Base-by-base conservation (phyloP, 2,888 invertebrate species). In the Lapara coniferarum region DNA sequence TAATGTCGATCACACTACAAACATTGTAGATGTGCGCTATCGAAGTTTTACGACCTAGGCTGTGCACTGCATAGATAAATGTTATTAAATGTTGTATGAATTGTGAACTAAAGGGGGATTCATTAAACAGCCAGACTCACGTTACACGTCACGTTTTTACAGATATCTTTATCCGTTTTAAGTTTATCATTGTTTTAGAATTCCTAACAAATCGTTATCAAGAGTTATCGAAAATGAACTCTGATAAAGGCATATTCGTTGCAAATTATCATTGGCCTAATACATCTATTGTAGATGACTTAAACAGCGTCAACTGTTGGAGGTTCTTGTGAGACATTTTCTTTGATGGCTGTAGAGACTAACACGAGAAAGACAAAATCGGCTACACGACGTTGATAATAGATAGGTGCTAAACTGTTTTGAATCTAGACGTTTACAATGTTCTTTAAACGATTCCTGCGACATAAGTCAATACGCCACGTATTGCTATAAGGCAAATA, bases 1-100 rank as follows among this genome's bases (percentile, higher is more conserved):
- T 75, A 71, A 76, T 80, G 85, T 82, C 81, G 80, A 82, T 80
- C 82, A 76, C 72, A 72, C 71, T 75, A 74, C 74, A 75, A 78
- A 76, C 53, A 63, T 55, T 63, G 19, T 67, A 49, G 49, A 66
- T n/a, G 56, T 49, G 19, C 53, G 49, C 55, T 49, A 63, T 30
- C 59, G 59, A 63, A 19, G 63, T 63, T 37, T 51, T 52, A 52
- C 52, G 37, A 66, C 55, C 30, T 46, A 46, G 16, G 13, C 16
- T 19, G 19, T 19, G 63, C 63, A 49, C 3, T 13, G 63, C 16
- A 49, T 49, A 63, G 19, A 63, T 19, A 49, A 49, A 2, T 51
- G 14, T 25, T 19, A 49, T 25, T 25, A 25, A 25, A 25, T 19
- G 19, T 59, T 44, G 59, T 16, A 16, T 59, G 55, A 10, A 55